Conservation (phyloP, 2,113 vertebrate genomes). For the Rhea americana region DNA sequence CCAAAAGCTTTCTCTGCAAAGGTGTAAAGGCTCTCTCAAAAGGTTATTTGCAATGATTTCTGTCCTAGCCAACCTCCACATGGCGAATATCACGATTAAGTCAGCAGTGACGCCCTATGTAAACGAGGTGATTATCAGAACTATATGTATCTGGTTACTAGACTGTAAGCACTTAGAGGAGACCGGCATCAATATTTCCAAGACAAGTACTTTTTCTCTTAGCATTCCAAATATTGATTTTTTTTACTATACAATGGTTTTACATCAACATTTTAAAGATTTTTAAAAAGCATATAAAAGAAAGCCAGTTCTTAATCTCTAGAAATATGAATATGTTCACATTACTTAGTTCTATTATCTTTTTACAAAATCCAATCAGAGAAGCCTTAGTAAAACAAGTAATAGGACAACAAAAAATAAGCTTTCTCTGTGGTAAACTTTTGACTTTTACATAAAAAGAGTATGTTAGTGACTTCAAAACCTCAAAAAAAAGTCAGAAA, state of each 20-base stretch:
- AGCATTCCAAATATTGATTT: neutral
- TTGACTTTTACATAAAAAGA: neutral
- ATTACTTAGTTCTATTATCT: neutral
- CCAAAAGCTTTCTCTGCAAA: neutral
- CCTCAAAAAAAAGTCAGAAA: neutral
- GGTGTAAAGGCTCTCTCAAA: neutral
- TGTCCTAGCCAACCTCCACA: neutral
- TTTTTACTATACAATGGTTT: neutral
- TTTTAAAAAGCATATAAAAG: neutral
- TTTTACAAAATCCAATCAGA: neutral
- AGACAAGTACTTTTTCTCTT: neutral
- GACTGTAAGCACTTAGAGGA: neutral
- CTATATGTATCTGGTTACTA: neutral
- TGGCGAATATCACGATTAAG: neutral
- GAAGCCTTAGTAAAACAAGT: neutral
- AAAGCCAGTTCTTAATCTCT: neutral
- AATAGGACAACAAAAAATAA: neutral
- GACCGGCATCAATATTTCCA: neutral
- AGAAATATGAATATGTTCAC: neutral
- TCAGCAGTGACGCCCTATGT: neutral
- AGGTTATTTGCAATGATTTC: neutral
- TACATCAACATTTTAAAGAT: neutral
- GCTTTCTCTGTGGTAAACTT: accelerated
- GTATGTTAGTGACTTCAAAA: neutral
- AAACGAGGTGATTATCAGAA: constrained; percentile 6